Evolutionary conservation across 2,113 vertebrate species (phyloP).

Genomic region (Thermophis baileyi): DNA sequence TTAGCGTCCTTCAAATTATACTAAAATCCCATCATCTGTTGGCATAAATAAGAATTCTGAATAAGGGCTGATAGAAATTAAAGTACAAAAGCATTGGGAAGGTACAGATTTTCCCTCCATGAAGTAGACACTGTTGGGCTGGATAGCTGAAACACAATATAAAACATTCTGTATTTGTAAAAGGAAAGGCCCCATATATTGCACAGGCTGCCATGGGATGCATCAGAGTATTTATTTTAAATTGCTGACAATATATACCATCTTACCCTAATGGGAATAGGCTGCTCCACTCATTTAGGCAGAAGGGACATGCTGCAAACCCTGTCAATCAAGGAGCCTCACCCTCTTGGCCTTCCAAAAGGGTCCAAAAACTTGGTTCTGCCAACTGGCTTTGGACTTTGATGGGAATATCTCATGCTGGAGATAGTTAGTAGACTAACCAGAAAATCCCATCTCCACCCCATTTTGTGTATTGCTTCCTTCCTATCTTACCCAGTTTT

Average conservation of each 20-base stretch:
- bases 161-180: not conserved
- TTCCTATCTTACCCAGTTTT: not conserved
- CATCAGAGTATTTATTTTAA: not conserved
- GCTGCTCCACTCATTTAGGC: not conserved
- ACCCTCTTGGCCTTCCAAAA: not conserved
- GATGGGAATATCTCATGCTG: not conserved
- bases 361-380: not conserved
- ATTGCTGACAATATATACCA: not conserved
- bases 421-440: not conserved
- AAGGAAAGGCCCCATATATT: not conserved
- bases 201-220: not conserved
- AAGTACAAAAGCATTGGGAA: not conserved
- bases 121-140: not conserved
- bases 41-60: not conserved
- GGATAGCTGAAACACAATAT: not conserved
- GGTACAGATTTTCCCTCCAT: not conserved
- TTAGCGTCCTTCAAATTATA: not conserved
- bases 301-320: not conserved
- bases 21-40: not conserved
- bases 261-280: not conserved
- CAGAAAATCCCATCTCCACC: not conserved
- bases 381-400: not conserved
- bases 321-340: not conserved
- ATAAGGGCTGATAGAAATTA: not conserved
- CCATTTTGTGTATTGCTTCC: not conserved